Evolutionary conservation across 2,113 vertebrate genomes (phyloP), one percentile per base, ranked within the genome.

Genomic region (Cnemophilus loriae): DNA sequence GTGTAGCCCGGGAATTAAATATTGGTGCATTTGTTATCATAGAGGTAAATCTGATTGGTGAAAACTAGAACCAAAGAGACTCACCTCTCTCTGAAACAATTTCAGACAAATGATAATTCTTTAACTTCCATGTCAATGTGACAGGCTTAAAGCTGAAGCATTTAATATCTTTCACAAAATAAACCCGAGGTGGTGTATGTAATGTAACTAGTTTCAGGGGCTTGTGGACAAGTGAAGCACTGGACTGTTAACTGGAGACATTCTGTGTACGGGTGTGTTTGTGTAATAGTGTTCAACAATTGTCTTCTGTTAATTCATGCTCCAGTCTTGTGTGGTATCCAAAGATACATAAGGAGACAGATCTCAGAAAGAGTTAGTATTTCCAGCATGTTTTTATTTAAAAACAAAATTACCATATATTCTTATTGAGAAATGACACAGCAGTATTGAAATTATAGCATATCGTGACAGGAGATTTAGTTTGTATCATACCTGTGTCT

Each of bases 21-120:
- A 4, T 33, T 55, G 1, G 5, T 57, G 41, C 6, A 0, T 49
- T 84, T 27, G 50, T 65, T 68, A 17, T 24, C 10, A 0, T 1
- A 17, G 17, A 39, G 52, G 24, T 55, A 33, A 23, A 50, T 53
- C 28, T 20, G 35, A 9, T 9, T 7, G 42, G 28, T 35, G 60
- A 41, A 44, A 56, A 16, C 30, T 13, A 14, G 65, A 59, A 16
- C 32, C 52, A 47, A 18, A 49, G 46, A 19, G 63, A 20, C 5
- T 39, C 52, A 11, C 47, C 17, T 6, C 10, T 56, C 42, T 82
- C 68, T 73, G 57, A 57, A 83, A 46, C 7, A 5, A 7, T 61
- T 41, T 75, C 26, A 74, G 69, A 39, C 12, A 56, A 75, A 27
- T 11, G 6, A 3, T 61, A 84, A 15, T 28, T 70, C 56, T 18